These are phyloP conservation scores for Crossaster papposus DNA, from an alignment of 53 echinoderm and acorn worm genomes.

Conservation along the genomic window DNA sequence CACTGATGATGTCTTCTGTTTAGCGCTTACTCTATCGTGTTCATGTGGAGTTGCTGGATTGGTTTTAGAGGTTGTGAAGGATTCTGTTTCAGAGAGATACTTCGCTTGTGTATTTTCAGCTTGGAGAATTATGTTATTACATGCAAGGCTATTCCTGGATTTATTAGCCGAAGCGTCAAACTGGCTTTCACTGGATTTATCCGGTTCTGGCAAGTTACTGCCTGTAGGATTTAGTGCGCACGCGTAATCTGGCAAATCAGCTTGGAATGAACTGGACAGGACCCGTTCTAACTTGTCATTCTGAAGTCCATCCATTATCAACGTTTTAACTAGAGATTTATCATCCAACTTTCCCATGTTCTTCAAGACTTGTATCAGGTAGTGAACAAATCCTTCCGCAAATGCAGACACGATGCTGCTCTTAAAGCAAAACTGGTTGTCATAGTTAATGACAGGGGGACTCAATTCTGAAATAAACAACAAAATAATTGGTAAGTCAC, in stretches of 20 bases:
- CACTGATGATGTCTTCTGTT: neutral
- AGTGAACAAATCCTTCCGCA: conserved; percentile 13
- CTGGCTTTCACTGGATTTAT: conserved; percentile 22
- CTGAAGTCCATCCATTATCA: neutral
- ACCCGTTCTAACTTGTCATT: conserved; percentile 35
- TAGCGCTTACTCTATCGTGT: neutral
- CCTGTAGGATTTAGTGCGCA: neutral
- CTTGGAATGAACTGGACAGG: conserved; percentile 12
- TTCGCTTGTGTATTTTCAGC: too few species aligned
- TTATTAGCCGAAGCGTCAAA: neutral
- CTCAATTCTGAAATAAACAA: conserved; percentile 2
- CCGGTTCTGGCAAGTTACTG: neutral
- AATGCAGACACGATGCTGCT: conserved; percentile 16
- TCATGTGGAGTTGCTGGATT: neutral
- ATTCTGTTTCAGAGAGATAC: too few species aligned
- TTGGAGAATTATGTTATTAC: too few species aligned
- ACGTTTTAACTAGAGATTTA: neutral
- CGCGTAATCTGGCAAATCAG: neutral
- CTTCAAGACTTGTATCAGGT: conserved; percentile 30
- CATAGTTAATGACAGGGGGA: neutral
- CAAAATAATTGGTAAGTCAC: neutral
- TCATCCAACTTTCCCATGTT: conserved; percentile 33
- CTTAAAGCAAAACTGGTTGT: conserved; percentile 9
- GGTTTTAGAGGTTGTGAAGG: too few species aligned
- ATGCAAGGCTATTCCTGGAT: neutral